Conservation (phyloP, 2,113 vertebrate genomes). For the Pelvicachromis taeniatus region DNA sequence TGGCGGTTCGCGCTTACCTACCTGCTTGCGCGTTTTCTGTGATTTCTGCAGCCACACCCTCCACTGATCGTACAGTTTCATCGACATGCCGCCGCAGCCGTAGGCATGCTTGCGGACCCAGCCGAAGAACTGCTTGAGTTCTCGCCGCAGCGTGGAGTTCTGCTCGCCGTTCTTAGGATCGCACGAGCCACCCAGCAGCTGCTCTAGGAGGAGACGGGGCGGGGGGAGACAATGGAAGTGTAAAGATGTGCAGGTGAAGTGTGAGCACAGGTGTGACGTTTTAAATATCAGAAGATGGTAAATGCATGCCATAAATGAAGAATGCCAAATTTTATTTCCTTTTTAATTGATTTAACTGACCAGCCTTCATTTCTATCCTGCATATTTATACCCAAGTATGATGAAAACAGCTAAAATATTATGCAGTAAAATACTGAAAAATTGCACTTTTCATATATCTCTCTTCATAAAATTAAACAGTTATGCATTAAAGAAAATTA, state of each 20-base stretch:
- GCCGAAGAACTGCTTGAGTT: constrained; percentile 94
- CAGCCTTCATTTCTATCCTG: background rate
- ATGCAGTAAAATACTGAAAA: too few species aligned
- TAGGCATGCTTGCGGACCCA: constrained; percentile 92
- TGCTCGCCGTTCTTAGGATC: constrained; percentile 83
- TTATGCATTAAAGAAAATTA: background rate
- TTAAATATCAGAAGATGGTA: background rate
- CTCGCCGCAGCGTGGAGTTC: constrained; percentile 86
- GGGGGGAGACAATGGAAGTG: background rate
- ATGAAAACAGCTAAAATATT: background rate
- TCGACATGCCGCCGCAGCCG: constrained; percentile 89
- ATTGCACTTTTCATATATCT: background rate
- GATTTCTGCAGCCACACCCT: constrained; percentile 94
- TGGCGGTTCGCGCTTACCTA: constrained; percentile 75
- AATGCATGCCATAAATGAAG: background rate
- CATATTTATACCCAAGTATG: background rate
- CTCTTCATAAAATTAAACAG: background rate
- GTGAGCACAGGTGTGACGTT: background rate
- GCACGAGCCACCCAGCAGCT: constrained; percentile 74
- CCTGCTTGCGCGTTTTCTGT: constrained; percentile 92
- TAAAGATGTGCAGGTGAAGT: background rate
- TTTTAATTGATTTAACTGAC: background rate
- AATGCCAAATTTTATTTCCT: background rate
- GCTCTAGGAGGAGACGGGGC: constrained; percentile 55
- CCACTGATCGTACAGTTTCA: constrained; percentile 97